Percentiles rank a stretch among this genome's conserved stretches.
These are phyloP conservation scores for Nesidiocoris tenuis DNA, from an alignment of 2,888 invertebrate genomes.

Conservation along the genomic window DNA sequence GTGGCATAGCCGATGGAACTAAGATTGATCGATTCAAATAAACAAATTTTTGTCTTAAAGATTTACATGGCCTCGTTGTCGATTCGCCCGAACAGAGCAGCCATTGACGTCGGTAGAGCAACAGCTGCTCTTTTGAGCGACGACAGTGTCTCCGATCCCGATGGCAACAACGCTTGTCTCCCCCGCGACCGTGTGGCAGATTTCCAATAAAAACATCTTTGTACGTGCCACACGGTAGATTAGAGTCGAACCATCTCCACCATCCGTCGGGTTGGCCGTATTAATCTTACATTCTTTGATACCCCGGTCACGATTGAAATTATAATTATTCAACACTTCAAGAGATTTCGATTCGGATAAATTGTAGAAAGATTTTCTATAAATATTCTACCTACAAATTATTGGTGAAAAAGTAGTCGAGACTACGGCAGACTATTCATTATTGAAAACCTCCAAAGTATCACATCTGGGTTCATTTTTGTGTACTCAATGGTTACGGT, in stretches of 20 bases:
- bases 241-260: constrained; percentile 17
- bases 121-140: neutral
- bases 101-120: neutral
- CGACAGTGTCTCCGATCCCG: neutral
- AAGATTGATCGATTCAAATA: neutral
- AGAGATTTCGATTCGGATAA: neutral
- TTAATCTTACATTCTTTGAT: constrained; percentile 8
- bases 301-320: constrained; percentile 5
- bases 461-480: too few species aligned
- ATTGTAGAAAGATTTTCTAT: neutral
- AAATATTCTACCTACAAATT: too few species aligned
- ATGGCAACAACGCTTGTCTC: neutral
- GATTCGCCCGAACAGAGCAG: neutral
- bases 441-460: too few species aligned
- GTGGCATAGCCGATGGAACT: too few species aligned
- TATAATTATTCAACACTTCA: neutral
- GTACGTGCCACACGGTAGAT: constrained; percentile 13
- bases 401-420: too few species aligned
- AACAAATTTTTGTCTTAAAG: neutral
- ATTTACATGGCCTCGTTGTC: neutral
- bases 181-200: constrained; percentile 6
- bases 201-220: constrained; percentile 19
- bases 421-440: too few species aligned
- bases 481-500: too few species aligned
- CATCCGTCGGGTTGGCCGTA: neutral